Conservation (phyloP, 2,888 invertebrate species). For the Yponomeuta evonymella region DNA sequence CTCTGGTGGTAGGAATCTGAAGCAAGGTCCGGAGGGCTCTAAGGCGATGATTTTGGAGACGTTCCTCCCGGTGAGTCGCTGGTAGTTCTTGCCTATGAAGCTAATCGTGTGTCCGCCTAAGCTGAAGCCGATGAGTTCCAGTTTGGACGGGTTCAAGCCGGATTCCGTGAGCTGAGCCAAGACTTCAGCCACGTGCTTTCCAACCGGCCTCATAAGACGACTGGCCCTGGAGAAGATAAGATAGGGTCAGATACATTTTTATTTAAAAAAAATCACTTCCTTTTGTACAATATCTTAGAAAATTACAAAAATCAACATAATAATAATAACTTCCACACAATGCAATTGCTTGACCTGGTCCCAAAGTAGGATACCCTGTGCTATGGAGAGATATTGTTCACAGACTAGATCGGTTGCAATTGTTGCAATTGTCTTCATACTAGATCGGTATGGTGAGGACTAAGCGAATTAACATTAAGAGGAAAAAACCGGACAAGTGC, state of each 20-base stretch:
- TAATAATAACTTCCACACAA: too few relatives aligned
- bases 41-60: constrained; percentile 57
- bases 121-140: constrained; percentile 63
- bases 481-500: too few relatives aligned
- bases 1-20: constrained; percentile 40
- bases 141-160: constrained; percentile 50
- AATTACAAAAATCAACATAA: too few relatives aligned
- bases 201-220: constrained; percentile 67
- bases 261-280: neutral
- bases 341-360: too few relatives aligned
- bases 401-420: too few relatives aligned
- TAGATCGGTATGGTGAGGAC: too few relatives aligned
- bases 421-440: too few relatives aligned
- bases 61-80: constrained; percentile 47
- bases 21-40: constrained; percentile 67
- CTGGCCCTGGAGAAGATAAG: constrained; percentile 42
- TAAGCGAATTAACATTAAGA: too few relatives aligned
- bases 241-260: neutral
- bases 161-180: constrained; percentile 43
- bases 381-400: too few relatives aligned
- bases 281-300: neutral
- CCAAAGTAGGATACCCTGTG: too few relatives aligned
- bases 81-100: constrained; percentile 57
- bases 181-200: constrained; percentile 58
- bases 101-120: constrained; percentile 61